Conservation (phyloP, 2,888 invertebrate species). For the Mechanitis mazaeus region DNA sequence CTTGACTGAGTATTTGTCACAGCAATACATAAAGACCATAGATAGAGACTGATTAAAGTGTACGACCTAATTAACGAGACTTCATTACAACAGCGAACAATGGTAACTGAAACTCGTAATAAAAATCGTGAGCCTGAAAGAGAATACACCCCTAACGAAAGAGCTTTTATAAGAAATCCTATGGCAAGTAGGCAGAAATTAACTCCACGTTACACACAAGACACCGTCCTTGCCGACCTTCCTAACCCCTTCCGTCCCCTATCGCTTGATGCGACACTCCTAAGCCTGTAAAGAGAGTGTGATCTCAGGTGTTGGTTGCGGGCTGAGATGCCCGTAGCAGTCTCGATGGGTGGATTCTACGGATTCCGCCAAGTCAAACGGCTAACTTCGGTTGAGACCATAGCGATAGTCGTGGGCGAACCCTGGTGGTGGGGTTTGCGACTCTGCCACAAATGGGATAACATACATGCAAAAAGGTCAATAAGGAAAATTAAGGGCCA, state of each 20-base stretch:
- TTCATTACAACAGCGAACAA: no score
- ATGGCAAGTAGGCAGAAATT: no score
- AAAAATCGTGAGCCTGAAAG: no score
- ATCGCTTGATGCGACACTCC: not conserved
- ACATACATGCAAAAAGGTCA: not conserved
- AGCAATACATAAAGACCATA: no score
- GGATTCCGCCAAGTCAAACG: conserved; percentile 12
- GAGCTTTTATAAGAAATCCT: no score
- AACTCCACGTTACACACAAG: not conserved
- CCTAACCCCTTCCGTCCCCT: not conserved
- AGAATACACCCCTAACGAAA: no score
- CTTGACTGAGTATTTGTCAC: no score
- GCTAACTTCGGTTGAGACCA: conserved; percentile 23
- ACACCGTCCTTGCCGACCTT: not conserved
- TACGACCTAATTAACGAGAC: no score
- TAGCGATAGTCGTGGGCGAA: conserved; percentile 18
- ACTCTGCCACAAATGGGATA: conserved; percentile 7
- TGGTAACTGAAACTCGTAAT: no score
- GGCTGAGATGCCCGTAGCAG: conserved; percentile 8
- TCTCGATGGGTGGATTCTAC: conserved; percentile 7
- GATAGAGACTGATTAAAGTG: no score
- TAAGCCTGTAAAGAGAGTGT: conserved; percentile 7
- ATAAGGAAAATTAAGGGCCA: not conserved
- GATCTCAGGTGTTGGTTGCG: conserved; percentile 8
- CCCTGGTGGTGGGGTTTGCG: conserved; percentile 20